A percentile compares a stretch with the other conserved stretches of the same genome.
phyloP scores from a whole-genome alignment of 2,797 vertebrate genomes.

The Psittacula derbiana region DNA sequence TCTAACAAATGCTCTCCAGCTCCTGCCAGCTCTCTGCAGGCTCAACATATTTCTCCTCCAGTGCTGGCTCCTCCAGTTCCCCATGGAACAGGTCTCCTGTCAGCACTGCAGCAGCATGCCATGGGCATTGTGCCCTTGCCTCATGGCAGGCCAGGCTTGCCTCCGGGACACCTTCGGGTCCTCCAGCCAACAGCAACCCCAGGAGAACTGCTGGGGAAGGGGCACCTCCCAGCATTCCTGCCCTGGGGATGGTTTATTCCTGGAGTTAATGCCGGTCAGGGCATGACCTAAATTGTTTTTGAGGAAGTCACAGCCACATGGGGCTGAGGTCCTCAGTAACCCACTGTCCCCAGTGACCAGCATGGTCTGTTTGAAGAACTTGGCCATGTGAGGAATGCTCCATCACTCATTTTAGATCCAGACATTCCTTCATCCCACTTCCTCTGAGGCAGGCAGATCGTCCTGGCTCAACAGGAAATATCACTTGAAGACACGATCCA shows the following conservation, averaged over 20 bases:
- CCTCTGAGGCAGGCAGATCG: not conserved
- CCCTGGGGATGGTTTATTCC: not conserved
- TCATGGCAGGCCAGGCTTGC: not conserved
- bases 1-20: not conserved
- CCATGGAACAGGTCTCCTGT: not conserved
- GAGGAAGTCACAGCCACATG: not conserved
- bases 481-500: not conserved
- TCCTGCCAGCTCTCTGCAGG: not conserved
- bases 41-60: not conserved
- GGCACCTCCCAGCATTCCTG: not conserved
- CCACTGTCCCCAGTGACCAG: not conserved
- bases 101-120: not conserved
- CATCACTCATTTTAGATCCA: not conserved
- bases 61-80: not conserved
- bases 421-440: constrained; percentile 33
- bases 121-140: not conserved
- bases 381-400: not conserved
- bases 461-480: constrained; percentile 27
- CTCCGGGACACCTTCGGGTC: not conserved
- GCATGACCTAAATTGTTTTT: not conserved
- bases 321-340: not conserved
- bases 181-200: not conserved
- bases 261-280: not conserved
- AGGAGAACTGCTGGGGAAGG: not conserved
- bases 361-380: not conserved